phyloP scores from a whole-genome alignment of 2,797 vertebrate genomes.

The Poeciliopsis turneri region DNA sequence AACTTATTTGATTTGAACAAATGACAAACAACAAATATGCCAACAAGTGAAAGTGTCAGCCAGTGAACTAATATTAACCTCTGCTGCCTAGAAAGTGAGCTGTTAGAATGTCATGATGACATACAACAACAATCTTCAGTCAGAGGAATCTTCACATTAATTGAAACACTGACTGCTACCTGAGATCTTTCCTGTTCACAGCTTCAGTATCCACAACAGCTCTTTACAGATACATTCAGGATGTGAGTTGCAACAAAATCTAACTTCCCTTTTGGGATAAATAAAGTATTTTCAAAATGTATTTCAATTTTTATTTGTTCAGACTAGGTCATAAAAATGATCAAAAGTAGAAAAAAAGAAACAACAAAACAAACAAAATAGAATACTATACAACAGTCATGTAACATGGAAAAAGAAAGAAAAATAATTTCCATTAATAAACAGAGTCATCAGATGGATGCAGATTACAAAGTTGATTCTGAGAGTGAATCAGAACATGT shows the following conservation, averaged over 20 bases:
- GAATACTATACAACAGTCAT: neutral
- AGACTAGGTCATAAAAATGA: neutral
- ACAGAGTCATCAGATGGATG: neutral
- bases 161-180: neutral
- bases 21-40: neutral
- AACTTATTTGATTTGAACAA: neutral
- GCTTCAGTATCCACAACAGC: neutral
- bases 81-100: too few relatives aligned
- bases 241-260: neutral
- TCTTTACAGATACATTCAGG: neutral
- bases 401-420: neutral
- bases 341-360: neutral
- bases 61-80: neutral
- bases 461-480: neutral
- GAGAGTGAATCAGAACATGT: neutral
- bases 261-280: neutral
- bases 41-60: too few relatives aligned
- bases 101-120: neutral
- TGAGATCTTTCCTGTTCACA: neutral
- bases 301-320: neutral
- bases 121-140: neutral
- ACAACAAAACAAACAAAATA: neutral
- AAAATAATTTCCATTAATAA: neutral
- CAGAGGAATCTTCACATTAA: neutral
- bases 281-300: neutral